Conservation (phyloP, 2,797 vertebrate genomes). For the Pachyuromys duprasi region DNA sequence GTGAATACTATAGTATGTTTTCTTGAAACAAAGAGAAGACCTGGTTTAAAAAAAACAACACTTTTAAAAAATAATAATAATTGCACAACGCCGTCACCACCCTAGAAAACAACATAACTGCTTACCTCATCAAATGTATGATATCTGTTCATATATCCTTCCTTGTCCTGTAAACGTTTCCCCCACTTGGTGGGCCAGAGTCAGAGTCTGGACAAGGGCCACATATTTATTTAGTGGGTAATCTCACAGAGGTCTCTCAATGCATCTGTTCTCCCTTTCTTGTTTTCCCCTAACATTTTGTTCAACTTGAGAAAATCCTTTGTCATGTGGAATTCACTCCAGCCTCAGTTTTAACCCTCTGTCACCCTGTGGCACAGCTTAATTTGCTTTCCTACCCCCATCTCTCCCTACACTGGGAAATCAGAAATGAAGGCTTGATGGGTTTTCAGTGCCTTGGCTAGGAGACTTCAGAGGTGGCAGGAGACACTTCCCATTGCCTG, state of each 20-base stretch:
- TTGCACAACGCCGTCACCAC: not conserved
- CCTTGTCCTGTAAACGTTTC: not conserved
- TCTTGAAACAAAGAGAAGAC: conserved; percentile 41
- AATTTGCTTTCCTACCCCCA: not conserved
- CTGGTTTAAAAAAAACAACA: not conserved
- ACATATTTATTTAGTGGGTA: not conserved
- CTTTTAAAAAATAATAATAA: too few species aligned
- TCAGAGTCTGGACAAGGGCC: not conserved
- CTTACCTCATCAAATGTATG: not conserved
- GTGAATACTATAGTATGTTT: not conserved
- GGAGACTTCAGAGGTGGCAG: not conserved
- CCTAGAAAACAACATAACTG: conserved; percentile 3
- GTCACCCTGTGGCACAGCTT: not conserved
- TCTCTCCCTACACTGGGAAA: not conserved
- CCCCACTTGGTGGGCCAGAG: not conserved
- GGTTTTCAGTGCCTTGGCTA: conserved; percentile 22
- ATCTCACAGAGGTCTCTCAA: not conserved
- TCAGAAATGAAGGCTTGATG: not conserved
- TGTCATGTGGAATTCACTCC: conserved; percentile 7
- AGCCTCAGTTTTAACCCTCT: conserved; percentile 45
- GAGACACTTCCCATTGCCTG: not conserved
- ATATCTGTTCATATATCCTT: not conserved
- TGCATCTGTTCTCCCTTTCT: not conserved
- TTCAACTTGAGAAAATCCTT: conserved; percentile 25
- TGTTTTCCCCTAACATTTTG: not conserved